Evolutionary conservation across 53 echinoderm and acorn worm species (phyloP).

Genomic region (Astropecten irregularis): DNA sequence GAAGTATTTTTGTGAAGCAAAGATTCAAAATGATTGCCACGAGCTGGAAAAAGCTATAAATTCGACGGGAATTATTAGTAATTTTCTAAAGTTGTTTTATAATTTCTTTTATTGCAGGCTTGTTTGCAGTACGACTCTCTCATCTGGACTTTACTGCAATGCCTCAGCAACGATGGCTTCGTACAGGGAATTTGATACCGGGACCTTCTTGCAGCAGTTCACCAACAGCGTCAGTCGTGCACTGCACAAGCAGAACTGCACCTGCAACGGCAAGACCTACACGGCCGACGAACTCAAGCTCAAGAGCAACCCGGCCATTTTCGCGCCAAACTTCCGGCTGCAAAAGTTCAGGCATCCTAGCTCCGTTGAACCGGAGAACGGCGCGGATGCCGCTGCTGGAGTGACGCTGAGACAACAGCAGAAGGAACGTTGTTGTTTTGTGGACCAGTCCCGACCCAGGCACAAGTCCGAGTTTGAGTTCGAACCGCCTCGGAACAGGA

Average conservation of each 20-base stretch:
- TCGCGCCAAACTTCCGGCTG: not conserved
- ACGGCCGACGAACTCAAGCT: constrained; percentile 76
- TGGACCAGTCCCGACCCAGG: not conserved
- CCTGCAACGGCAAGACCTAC: constrained; percentile 71
- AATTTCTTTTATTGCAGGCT: too few species aligned
- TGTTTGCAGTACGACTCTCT: too few species aligned
- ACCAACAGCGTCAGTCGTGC: constrained; percentile 93
- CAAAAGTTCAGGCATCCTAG: not conserved
- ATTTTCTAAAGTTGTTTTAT: too few species aligned
- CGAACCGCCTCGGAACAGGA: not conserved
- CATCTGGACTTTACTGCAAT: too few species aligned
- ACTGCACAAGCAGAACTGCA: constrained; percentile 83
- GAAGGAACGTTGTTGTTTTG: too few species aligned
- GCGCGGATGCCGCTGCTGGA: too few species aligned
- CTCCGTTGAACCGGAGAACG: too few species aligned
- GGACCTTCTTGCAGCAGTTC: constrained; percentile 79
- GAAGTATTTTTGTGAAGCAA: too few species aligned
- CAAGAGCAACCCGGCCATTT: constrained; percentile 82
- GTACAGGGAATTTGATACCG: constrained; percentile 57
- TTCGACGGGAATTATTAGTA: too few species aligned
- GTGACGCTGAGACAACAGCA: too few species aligned
- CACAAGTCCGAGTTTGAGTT: constrained; percentile 16
- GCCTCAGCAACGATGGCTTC: constrained; percentile 18
- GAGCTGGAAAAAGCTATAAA: too few species aligned
- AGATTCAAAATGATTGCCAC: too few species aligned